These are phyloP conservation scores for Cantharis rustica DNA, from an alignment of 2,888 invertebrate species.

Conservation along the genomic window DNA sequence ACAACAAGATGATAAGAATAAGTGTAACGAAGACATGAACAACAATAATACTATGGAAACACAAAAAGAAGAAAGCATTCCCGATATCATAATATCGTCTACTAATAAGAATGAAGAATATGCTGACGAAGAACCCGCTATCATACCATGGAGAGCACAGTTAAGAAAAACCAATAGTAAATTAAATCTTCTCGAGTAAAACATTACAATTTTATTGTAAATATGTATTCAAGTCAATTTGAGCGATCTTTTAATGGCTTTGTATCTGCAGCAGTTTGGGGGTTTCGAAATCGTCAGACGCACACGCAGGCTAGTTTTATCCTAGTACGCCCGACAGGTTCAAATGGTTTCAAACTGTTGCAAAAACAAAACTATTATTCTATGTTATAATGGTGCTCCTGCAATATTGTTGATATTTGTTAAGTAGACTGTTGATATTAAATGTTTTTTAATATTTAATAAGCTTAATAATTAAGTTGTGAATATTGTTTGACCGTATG, in stretches of 20 bases:
- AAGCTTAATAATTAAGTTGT: background rate
- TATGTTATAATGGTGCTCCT: background rate
- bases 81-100: constrained; percentile 31
- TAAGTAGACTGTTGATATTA: background rate
- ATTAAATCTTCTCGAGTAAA: constrained; percentile 77
- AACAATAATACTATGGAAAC: constrained; percentile 54
- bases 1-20: constrained; percentile 42
- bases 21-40: constrained; percentile 44
- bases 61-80: constrained; percentile 40
- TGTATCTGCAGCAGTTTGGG: too few species aligned
- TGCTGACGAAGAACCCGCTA: constrained; percentile 53
- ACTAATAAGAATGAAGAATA: constrained; percentile 25
- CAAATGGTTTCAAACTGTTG: too few species aligned
- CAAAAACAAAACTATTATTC: background rate
- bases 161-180: constrained; percentile 89
- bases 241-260: background rate
- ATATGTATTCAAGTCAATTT: background rate
- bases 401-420: background rate
- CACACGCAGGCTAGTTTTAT: too few species aligned
- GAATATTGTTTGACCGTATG: background rate
- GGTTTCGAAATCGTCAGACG: too few species aligned
- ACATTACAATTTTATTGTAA: background rate
- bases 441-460: background rate
- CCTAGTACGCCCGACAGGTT: too few species aligned
- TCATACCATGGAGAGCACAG: constrained; percentile 89